A percentile compares a stretch with the other conserved stretches of the same genome.
Conservation (phyloP, 2,797 vertebrate species). For the Acestrorhynchus altus region DNA sequence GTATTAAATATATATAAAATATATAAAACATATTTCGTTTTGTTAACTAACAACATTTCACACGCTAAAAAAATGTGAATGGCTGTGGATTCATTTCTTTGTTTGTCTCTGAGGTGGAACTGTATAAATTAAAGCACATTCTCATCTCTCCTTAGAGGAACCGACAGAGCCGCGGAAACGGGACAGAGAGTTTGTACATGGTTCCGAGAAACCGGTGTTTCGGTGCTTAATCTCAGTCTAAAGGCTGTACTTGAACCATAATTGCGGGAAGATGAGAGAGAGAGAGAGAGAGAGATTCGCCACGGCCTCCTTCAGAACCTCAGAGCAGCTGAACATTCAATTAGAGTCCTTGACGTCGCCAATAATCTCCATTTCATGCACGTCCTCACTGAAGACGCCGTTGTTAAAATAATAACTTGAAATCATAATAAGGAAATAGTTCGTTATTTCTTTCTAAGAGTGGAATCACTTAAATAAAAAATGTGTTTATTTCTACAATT, state of each 20-base stretch:
- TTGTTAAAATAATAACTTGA: slow-evolving; percentile 79
- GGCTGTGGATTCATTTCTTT: no score
- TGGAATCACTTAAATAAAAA: not conserved
- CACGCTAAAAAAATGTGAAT: no score
- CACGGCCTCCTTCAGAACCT: slow-evolving; percentile 73
- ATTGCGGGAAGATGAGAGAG: slow-evolving; percentile 59
- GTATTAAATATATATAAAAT: no score
- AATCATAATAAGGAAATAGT: slow-evolving; percentile 78
- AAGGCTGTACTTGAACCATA: slow-evolving; percentile 52
- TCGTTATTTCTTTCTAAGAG: slow-evolving; percentile 23
- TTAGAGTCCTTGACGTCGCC: slow-evolving; percentile 84
- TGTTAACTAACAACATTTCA: no score
- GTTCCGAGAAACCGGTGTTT: slow-evolving; percentile 45
- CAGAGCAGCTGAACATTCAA: slow-evolving; percentile 83
- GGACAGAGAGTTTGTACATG: slow-evolving; percentile 44
- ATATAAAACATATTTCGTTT: no score
- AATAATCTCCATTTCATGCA: slow-evolving; percentile 81
- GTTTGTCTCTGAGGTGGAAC: no score
- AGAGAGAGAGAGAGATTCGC: slow-evolving; percentile 68
- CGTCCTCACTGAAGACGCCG: slow-evolving; percentile 70
- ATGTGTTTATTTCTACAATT: no score
- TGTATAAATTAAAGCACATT: no score
- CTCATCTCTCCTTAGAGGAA: slow-evolving; percentile 51
- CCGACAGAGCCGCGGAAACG: slow-evolving; percentile 39
- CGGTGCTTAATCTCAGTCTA: slow-evolving; percentile 52